Conservation (phyloP, 2,888 invertebrate species). For the Choreutis nemorana region DNA sequence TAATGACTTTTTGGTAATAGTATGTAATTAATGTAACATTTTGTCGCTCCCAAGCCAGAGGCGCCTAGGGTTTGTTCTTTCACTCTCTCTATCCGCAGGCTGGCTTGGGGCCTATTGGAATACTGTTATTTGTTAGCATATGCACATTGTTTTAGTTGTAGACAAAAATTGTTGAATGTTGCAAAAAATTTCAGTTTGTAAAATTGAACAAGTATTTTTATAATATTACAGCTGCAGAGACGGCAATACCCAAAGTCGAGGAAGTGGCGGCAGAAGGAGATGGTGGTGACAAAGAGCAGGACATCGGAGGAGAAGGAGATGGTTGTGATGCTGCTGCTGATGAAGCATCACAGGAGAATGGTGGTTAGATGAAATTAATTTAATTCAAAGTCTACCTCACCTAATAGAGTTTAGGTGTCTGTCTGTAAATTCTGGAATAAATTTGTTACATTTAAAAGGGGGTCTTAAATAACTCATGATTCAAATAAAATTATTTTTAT, state of each 20-base stretch:
- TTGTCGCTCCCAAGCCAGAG: too few relatives aligned
- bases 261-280: too few relatives aligned
- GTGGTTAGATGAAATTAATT: too few relatives aligned
- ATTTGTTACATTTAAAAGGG: background rate
- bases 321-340: slow-evolving; percentile 17
- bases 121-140: background rate
- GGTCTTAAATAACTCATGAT: slow-evolving; percentile 1
- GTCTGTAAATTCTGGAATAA: background rate
- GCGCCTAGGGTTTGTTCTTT: too few relatives aligned
- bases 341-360: slow-evolving; percentile 35
- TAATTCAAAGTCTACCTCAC: background rate
- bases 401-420: too few relatives aligned
- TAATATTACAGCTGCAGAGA: slow-evolving; percentile 19
- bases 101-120: background rate
- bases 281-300: slow-evolving; percentile 12
- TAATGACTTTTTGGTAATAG: too few relatives aligned
- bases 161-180: background rate
- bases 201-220: too few relatives aligned
- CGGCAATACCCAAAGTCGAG: slow-evolving; percentile 30
- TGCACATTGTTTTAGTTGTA: background rate
- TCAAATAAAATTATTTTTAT: slow-evolving; percentile 14
- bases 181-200: slow-evolving; percentile 13
- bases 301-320: slow-evolving; percentile 14
- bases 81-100: too few relatives aligned
- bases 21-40: too few relatives aligned